Evolutionary conservation across 1,140 invertebrate genomes (phyloP).

Genomic region (Calliopsis andreniformis): DNA sequence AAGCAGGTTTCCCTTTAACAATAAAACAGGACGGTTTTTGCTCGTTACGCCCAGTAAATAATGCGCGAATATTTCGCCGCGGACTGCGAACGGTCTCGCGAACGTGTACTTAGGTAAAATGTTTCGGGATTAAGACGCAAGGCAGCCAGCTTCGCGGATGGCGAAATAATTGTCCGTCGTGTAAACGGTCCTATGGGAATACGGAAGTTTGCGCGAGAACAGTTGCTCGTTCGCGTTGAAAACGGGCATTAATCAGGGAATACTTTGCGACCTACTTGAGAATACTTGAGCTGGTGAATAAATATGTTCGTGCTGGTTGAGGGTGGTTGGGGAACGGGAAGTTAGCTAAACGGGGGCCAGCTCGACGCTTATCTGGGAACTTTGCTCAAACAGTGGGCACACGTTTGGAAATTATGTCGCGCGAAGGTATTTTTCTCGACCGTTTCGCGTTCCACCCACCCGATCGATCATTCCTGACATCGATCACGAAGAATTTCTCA

Average conservation of each 20-base stretch:
- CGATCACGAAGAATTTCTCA: slow-evolving; percentile 37
- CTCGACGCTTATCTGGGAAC: slow-evolving; percentile 9
- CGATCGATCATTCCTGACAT: slow-evolving; percentile 45
- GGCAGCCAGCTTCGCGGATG: slow-evolving; percentile 14
- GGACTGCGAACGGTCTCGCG: neutral
- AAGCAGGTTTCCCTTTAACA: neutral
- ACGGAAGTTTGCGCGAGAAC: slow-evolving; percentile 39
- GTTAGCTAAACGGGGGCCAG: neutral
- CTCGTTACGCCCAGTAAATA: neutral
- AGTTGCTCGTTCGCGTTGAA: slow-evolving; percentile 39
- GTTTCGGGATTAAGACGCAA: slow-evolving; percentile 46
- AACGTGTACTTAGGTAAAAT: slow-evolving; percentile 37
- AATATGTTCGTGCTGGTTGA: slow-evolving; percentile 30
- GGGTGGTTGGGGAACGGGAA: neutral
- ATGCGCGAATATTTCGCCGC: neutral
- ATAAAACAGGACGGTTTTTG: neutral
- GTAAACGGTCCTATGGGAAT: slow-evolving; percentile 35
- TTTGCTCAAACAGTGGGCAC: slow-evolving; percentile 25
- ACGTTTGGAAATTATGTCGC: slow-evolving; percentile 48
- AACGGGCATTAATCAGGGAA: slow-evolving; percentile 55
- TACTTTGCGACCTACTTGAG: slow-evolving; percentile 52
- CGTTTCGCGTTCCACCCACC: neutral
- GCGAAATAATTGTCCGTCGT: slow-evolving; percentile 36
- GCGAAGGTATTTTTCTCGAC: slow-evolving; percentile 10
- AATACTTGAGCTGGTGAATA: slow-evolving; percentile 29